Conservation (phyloP, 2,113 vertebrate genomes). For the Poeciliopsis retropinna region DNA sequence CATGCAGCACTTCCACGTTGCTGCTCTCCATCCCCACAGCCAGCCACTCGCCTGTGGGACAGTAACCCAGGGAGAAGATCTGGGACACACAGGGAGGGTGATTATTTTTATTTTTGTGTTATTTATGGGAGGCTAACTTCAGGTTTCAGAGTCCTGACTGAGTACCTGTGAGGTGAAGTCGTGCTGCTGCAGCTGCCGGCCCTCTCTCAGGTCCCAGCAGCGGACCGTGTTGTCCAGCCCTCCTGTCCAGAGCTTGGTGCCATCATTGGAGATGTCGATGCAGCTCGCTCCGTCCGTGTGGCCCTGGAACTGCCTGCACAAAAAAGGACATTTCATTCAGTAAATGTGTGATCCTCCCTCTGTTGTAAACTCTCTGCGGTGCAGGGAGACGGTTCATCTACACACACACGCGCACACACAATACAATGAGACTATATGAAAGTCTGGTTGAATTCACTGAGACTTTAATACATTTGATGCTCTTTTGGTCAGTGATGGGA, state of each 20-base stretch:
- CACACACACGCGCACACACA: not conserved
- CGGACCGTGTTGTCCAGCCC: constrained; percentile 84
- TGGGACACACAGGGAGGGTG: constrained; percentile 32
- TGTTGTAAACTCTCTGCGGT: not conserved
- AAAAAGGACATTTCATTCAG: not conserved
- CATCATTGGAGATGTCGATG: constrained; percentile 85
- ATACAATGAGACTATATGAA: no score
- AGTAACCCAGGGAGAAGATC: constrained; percentile 90
- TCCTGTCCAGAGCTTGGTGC: constrained; percentile 84
- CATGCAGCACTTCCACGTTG: constrained; percentile 85
- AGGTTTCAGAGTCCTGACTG: not conserved
- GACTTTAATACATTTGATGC: not conserved
- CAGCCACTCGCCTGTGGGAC: constrained; percentile 88
- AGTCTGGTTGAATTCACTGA: not conserved
- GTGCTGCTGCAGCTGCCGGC: constrained; percentile 81
- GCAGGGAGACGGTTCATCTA: not conserved
- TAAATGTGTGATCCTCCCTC: not conserved
- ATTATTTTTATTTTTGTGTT: not conserved
- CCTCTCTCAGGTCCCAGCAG: constrained; percentile 83
- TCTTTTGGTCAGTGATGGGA: not conserved
- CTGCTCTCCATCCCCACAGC: constrained; percentile 90
- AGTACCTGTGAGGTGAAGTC: constrained; percentile 83
- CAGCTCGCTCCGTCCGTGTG: constrained; percentile 84
- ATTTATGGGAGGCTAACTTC: not conserved
- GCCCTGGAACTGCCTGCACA: constrained; percentile 82